Evolutionary conservation across 2,113 vertebrate genomes (phyloP).

Genomic region (Colistium nudipinnis): DNA sequence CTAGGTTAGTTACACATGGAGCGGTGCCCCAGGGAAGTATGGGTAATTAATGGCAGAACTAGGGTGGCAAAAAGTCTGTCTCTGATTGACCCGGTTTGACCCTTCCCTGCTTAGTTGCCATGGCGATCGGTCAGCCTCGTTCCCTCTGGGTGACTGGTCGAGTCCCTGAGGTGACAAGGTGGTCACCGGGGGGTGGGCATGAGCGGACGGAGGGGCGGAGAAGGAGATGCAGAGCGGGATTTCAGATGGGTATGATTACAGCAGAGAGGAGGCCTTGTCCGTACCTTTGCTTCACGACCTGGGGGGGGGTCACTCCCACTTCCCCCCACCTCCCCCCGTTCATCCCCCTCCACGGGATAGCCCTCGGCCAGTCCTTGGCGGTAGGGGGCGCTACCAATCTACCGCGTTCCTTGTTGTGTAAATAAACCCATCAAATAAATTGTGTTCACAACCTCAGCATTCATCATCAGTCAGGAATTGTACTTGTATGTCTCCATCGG

Average conservation of each 20-base stretch:
- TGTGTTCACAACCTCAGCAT: slow-evolving; percentile 19
- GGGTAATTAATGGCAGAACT: slow-evolving; percentile 77
- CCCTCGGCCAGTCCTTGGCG: slow-evolving; percentile 1
- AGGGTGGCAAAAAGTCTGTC: slow-evolving; percentile 68
- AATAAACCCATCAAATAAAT: slow-evolving; percentile 5
- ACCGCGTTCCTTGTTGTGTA: neutral
- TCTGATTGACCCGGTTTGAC: slow-evolving; percentile 74
- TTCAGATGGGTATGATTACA: slow-evolving; percentile 73
- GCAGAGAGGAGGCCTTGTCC: slow-evolving; percentile 66
- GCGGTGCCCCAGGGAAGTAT: slow-evolving; percentile 62
- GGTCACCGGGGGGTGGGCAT: slow-evolving; percentile 54
- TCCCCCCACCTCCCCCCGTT: slow-evolving; percentile 17
- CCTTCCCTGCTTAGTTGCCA: slow-evolving; percentile 58
- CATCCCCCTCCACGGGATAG: slow-evolving; percentile 19
- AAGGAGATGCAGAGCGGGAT: slow-evolving; percentile 19
- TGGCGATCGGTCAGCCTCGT: slow-evolving; percentile 53
- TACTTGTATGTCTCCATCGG: slow-evolving; percentile 6
- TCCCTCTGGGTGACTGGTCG: slow-evolving; percentile 62
- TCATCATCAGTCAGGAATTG: slow-evolving; percentile 9
- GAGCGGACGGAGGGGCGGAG: slow-evolving; percentile 34
- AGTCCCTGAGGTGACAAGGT: slow-evolving; percentile 65
- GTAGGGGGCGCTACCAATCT: slow-evolving; percentile 50
- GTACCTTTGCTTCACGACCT: slow-evolving; percentile 59
- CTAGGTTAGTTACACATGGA: slow-evolving; percentile 47
- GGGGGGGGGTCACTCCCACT: slow-evolving; percentile 37